These are phyloP conservation scores for Tipula confusa DNA, from an alignment of 2,888 invertebrate genomes.

Conservation along the genomic window DNA sequence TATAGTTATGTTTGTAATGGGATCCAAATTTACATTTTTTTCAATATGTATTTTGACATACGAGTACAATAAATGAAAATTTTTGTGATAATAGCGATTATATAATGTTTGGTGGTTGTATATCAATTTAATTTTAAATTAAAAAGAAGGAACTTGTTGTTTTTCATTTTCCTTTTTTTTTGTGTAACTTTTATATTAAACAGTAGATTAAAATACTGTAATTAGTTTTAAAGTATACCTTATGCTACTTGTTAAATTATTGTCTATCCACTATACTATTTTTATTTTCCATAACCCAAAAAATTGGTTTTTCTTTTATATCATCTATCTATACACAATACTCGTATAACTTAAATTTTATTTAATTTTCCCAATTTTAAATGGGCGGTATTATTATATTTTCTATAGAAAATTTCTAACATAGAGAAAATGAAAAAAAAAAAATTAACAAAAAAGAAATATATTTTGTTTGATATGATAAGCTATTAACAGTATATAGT, in stretches of 20 bases:
- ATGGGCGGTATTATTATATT: background rate
- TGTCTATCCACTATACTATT: background rate
- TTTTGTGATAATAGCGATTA: background rate
- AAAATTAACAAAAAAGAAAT: background rate
- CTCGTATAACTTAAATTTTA: background rate
- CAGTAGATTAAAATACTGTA: background rate
- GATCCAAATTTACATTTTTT: background rate
- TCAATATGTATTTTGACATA: background rate
- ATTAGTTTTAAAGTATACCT: background rate
- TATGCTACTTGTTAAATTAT: background rate
- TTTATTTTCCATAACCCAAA: background rate
- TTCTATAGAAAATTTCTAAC: constrained; percentile 5
- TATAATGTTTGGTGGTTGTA: background rate
- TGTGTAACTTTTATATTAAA: background rate
- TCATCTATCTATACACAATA: background rate
- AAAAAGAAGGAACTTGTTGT: background rate
- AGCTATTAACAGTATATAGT: background rate
- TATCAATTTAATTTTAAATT: background rate
- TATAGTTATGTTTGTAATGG: background rate
- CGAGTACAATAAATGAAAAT: background rate
- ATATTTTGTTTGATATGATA: background rate
- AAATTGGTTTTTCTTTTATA: background rate
- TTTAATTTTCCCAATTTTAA: constrained; percentile 20
- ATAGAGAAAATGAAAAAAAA: background rate
- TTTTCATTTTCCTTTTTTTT: no score